These are phyloP conservation scores for Trissolcus brochymenae DNA, from an alignment of 2,888 invertebrate species.

Conservation along the genomic window DNA sequence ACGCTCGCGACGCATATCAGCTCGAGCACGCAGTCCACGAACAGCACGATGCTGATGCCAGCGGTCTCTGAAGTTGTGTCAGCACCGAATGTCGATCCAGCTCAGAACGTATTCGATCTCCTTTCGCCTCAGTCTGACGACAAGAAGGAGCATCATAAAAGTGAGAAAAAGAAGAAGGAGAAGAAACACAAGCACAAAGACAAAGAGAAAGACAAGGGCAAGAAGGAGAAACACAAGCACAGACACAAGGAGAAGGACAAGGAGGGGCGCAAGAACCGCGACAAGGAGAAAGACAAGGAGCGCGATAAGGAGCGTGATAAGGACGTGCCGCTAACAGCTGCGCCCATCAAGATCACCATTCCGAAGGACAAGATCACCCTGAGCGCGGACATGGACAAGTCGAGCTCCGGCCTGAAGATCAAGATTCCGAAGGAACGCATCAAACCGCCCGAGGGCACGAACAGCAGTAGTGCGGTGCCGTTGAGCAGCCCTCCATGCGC, in stretches of 20 bases:
- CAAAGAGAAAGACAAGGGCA: conserved; percentile 85
- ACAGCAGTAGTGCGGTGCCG: conserved; percentile 59
- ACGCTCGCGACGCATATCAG: not conserved
- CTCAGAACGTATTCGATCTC: too few species aligned
- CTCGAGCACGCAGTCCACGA: not conserved
- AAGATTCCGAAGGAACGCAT: conserved; percentile 88
- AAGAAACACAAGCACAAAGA: conserved; percentile 89
- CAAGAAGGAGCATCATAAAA: conserved; percentile 70
- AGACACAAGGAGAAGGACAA: conserved; percentile 52
- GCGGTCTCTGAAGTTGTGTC: not conserved
- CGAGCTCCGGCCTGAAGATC: conserved; percentile 82
- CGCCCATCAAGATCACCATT: conserved; percentile 79
- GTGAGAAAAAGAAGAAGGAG: conserved; percentile 87
- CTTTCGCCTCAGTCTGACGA: conserved; percentile 50
- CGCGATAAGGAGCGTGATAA: conserved; percentile 81
- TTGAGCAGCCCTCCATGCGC: conserved; percentile 52
- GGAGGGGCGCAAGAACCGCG: conserved; percentile 29
- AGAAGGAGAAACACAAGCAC: conserved; percentile 83
- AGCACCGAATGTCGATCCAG: conserved; percentile 9
- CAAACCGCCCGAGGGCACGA: conserved; percentile 70
- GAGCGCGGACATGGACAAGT: conserved; percentile 65
- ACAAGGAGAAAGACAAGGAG: conserved; percentile 78
- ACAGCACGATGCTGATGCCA: conserved; percentile 54
- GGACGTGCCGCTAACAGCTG: conserved; percentile 50
- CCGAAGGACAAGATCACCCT: conserved; percentile 79